A percentile compares a stretch with the other conserved stretches of the same genome.
Evolutionary conservation across 2,113 vertebrate genomes (phyloP).

Genomic region (Mus pahari): DNA sequence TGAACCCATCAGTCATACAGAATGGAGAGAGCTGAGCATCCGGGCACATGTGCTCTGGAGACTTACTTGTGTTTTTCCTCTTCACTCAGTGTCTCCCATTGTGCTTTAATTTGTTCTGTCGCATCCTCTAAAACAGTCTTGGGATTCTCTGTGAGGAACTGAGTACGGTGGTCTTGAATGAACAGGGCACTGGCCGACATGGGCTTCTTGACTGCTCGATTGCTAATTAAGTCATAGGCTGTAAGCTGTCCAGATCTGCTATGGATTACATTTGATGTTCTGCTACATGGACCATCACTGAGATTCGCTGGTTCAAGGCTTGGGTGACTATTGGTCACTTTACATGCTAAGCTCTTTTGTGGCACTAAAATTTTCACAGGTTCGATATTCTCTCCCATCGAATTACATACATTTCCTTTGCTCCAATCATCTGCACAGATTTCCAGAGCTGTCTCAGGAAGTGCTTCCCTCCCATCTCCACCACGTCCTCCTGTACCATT

Average conservation of each 20-base stretch:
- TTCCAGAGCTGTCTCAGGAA: constrained; percentile 73
- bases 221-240: constrained; percentile 94
- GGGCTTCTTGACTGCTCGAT: constrained; percentile 89
- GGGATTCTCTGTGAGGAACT: constrained; percentile 90
- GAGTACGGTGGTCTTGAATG: constrained; percentile 89
- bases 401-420: constrained; percentile 88
- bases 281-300: constrained; percentile 78
- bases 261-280: constrained; percentile 87
- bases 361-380: constrained; percentile 90
- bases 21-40: constrained; percentile 85
- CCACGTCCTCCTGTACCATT: constrained; percentile 1
- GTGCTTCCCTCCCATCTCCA: constrained; percentile 41
- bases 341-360: constrained; percentile 47
- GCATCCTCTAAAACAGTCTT: constrained; percentile 89
- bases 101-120: constrained; percentile 87
- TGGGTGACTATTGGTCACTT: constrained; percentile 42
- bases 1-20: constrained; percentile 85
- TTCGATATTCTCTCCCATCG: constrained; percentile 87
- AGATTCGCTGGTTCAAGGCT: constrained; percentile 61
- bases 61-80: constrained; percentile 95
- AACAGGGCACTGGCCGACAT: constrained; percentile 91
- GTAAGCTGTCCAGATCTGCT: constrained; percentile 91
- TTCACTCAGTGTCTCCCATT: constrained; percentile 93
- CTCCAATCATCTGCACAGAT: constrained; percentile 92
- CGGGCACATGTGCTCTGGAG: constrained; percentile 87